Evolutionary conservation across 2,113 vertebrate genomes (phyloP).

Genomic region (Macheiramphus alcinus): DNA sequence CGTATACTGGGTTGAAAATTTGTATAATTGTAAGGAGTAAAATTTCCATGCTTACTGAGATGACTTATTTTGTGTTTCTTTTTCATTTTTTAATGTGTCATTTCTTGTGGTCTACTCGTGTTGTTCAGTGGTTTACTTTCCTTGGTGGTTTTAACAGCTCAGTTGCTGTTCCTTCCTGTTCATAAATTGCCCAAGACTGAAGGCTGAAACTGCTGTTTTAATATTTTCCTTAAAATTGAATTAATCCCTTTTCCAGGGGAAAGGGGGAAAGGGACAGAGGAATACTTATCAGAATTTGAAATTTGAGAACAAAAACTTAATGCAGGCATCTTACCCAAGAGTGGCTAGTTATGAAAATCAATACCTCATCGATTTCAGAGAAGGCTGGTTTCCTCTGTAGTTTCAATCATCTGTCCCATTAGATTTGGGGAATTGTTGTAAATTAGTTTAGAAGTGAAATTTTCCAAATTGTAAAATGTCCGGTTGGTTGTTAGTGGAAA

Average conservation of each 20-base stretch:
- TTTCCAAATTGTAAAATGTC: constrained; percentile 10
- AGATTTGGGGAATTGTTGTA: background rate
- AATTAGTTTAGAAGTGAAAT: constrained; percentile 30
- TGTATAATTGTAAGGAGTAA: background rate
- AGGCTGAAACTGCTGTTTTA: background rate
- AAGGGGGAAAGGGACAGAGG: background rate
- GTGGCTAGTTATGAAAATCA: background rate
- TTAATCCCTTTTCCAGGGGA: background rate
- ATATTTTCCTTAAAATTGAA: background rate
- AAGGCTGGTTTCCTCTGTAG: background rate
- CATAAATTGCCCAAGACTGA: background rate
- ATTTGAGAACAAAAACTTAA: background rate
- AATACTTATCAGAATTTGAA: background rate
- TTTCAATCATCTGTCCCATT: constrained; percentile 1
- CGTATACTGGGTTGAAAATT: background rate
- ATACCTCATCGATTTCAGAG: background rate
- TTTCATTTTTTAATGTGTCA: background rate
- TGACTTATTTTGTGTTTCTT: background rate
- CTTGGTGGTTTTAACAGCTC: background rate
- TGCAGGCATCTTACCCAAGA: background rate
- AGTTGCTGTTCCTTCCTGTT: background rate
- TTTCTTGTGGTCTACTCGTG: background rate
- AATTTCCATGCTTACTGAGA: background rate
- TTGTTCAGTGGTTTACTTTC: background rate
- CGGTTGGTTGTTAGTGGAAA: background rate